A percentile compares a stretch with the other conserved stretches of the same genome.
phyloP scores from a whole-genome alignment of 2,113 vertebrate genomes.

The Neofelis nebulosa region DNA sequence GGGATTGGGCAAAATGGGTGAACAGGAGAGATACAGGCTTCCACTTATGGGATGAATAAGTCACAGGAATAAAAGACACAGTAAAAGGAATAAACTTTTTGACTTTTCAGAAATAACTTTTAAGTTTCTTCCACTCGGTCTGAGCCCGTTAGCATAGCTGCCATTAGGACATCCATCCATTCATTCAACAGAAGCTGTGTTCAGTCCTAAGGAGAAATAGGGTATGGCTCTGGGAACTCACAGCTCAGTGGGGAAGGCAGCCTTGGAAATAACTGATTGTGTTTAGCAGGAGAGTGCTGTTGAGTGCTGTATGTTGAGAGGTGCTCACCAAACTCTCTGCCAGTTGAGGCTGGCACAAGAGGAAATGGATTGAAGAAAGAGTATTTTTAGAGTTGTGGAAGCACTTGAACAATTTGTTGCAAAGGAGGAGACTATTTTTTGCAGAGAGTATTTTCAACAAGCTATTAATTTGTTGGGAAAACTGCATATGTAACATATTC shows the following conservation, averaged over 20 bases:
- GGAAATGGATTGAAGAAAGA: slow-evolving; percentile 39
- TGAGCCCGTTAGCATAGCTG: background rate
- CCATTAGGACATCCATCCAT: background rate
- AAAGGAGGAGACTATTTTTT: slow-evolving; percentile 35
- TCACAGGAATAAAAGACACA: background rate
- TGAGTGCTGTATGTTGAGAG: background rate
- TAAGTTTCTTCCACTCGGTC: background rate
- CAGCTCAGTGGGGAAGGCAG: background rate
- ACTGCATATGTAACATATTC: slow-evolving; percentile 9
- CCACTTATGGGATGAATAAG: background rate
- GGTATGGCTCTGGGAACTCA: background rate
- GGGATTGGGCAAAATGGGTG: background rate
- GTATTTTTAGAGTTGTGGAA: slow-evolving; percentile 71
- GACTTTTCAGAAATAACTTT: background rate
- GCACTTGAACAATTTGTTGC: slow-evolving; percentile 40
- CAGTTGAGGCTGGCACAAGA: slow-evolving; percentile 8
- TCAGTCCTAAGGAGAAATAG: background rate
- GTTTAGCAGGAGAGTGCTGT: background rate
- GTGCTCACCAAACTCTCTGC: background rate
- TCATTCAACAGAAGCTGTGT: background rate
- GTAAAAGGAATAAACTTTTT: background rate
- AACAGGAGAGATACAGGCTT: background rate
- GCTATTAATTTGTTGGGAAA: slow-evolving; percentile 61
- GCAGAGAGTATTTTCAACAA: slow-evolving; percentile 50
- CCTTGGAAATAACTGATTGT: background rate